A percentile compares a stretch with the other conserved stretches of the same genome.
phyloP scores from a whole-genome alignment of 92 coral and sea anemone genomes.

The Bergia sp. region DNA sequence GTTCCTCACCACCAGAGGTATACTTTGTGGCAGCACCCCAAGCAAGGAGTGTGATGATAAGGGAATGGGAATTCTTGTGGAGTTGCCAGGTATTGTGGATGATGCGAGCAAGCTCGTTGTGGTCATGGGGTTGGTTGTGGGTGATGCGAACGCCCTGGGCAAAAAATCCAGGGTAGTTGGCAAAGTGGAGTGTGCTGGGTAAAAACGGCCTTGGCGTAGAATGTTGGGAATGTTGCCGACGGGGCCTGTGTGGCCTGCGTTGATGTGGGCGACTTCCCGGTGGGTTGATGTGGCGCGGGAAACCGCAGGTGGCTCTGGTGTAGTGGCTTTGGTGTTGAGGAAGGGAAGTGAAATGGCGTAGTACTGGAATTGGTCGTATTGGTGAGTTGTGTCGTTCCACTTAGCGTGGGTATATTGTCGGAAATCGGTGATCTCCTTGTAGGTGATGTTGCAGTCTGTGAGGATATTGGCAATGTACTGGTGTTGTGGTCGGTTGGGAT shows the following conservation, averaged over 20 bases:
- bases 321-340: not conserved
- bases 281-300: slow-evolving; percentile 2
- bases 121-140: not conserved
- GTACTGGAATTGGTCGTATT: slow-evolving; percentile 1
- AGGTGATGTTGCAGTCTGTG: no score
- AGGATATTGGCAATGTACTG: no score
- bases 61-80: not conserved
- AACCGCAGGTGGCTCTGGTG: not conserved
- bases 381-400: slow-evolving; percentile 1
- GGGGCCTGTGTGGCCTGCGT: slow-evolving; percentile 16
- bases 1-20: not conserved
- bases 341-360: not conserved
- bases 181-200: slow-evolving; percentile 10
- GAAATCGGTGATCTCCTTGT: not conserved
- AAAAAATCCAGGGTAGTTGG: not conserved
- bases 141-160: not conserved
- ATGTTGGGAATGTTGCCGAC: not conserved
- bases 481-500: no score
- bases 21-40: not conserved
- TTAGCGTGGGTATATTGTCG: not conserved
- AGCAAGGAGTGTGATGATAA: not conserved
- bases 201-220: not conserved
- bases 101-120: not conserved
- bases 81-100: not conserved
- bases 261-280: slow-evolving; percentile 13